A percentile compares a stretch with the other conserved stretches of the same genome.
These are phyloP conservation scores for Lemur catta DNA, from an alignment of 2,797 vertebrate species.

Conservation along the genomic window DNA sequence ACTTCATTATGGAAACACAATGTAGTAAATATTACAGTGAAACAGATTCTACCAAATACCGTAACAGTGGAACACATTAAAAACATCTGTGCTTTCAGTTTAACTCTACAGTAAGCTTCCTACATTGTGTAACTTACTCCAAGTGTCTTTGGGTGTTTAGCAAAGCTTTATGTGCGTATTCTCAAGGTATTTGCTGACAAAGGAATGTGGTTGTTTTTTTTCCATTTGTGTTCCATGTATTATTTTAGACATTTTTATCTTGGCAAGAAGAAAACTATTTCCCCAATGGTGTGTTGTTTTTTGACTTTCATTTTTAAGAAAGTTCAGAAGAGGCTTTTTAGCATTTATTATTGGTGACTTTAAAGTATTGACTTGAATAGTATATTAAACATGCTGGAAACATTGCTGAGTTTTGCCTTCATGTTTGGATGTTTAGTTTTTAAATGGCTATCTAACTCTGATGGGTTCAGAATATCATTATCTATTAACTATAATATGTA, in stretches of 20 bases:
- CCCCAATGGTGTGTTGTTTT: neutral
- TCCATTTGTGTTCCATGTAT: neutral
- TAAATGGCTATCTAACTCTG: neutral
- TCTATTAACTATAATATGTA: neutral
- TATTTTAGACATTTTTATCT: conserved; percentile 55
- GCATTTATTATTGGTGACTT: conserved; percentile 32
- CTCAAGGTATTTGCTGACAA: conserved; percentile 42
- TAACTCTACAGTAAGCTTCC: neutral
- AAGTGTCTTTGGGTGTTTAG: neutral
- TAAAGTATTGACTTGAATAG: neutral
- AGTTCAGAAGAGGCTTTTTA: conserved; percentile 4
- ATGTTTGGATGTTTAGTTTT: neutral
- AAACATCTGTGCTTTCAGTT: conserved; percentile 47
- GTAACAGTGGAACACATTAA: neutral
- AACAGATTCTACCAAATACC: conserved; percentile 20
- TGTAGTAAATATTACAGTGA: conserved; percentile 17
- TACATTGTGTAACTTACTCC: neutral
- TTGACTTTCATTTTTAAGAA: conserved; percentile 52
- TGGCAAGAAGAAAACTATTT: conserved; percentile 52
- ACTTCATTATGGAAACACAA: conserved; percentile 47
- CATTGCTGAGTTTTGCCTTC: neutral
- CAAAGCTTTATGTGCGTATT: conserved; percentile 6
- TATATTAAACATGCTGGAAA: neutral
- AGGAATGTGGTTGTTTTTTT: neutral
- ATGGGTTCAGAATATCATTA: neutral